Percentiles rank a stretch among this genome's conserved stretches.
These are phyloP conservation scores for Meliscaeva auricollis DNA, from an alignment of 2,888 invertebrate genomes.

Conservation along the genomic window DNA sequence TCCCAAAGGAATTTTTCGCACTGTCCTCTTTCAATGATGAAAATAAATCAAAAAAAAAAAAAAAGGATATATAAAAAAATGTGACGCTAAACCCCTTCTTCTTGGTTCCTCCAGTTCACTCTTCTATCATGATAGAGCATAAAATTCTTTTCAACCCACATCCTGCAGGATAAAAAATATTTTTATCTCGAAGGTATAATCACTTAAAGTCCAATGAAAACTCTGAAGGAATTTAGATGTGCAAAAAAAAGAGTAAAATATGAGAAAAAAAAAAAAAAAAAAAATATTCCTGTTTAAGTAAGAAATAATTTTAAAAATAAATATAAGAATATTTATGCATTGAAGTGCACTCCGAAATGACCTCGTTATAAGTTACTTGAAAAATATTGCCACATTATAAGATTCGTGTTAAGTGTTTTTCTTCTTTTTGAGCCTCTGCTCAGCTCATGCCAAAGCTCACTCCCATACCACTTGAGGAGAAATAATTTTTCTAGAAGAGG, in stretches of 20 bases:
- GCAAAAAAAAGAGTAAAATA: too few species aligned
- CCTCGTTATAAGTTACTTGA: conserved; percentile 33
- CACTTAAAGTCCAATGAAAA: conserved; percentile 39
- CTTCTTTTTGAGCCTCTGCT: neutral
- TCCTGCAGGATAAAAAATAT: conserved; percentile 23
- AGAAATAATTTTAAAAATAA: neutral
- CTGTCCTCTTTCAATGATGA: conserved; percentile 42
- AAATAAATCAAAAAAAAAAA: conserved; percentile 53
- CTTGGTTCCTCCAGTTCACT: neutral
- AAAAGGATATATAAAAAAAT: conserved; percentile 15
- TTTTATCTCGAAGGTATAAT: conserved; percentile 24
- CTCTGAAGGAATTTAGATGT: conserved; percentile 22
- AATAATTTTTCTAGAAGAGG: neutral
- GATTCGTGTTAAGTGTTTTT: conserved; percentile 12
- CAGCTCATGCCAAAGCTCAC: neutral
- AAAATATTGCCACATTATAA: conserved; percentile 20
- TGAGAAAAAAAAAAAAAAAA: neutral
- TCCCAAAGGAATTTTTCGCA: conserved; percentile 63
- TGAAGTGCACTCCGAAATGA: conserved; percentile 13
- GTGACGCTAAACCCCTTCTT: conserved; percentile 14
- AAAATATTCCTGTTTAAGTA: neutral
- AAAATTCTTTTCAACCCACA: conserved; percentile 37
- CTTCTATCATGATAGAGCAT: conserved; percentile 11
- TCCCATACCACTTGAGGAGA: neutral
- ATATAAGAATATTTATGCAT: conserved; percentile 10